A percentile compares a stretch with the other conserved stretches of the same genome.
Conservation (phyloP, 2,888 invertebrate genomes). For the Parnassius smintheus region DNA sequence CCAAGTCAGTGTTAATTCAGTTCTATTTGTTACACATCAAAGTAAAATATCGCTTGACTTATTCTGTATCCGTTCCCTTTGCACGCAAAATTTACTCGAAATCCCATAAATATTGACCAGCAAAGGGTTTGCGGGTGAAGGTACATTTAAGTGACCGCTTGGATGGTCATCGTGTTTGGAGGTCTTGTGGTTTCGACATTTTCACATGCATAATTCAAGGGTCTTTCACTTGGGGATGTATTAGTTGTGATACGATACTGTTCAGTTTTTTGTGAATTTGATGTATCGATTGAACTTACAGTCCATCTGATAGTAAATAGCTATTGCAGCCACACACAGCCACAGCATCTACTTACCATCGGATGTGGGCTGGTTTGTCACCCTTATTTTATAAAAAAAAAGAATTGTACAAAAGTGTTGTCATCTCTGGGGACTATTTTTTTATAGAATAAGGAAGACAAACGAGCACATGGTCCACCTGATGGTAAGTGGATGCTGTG, state of each 20-base stretch:
- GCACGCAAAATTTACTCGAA: conserved; percentile 52
- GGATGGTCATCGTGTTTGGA: conserved; percentile 42
- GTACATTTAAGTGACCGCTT: conserved; percentile 57
- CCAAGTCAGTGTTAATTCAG: not conserved
- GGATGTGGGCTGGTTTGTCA: too few species aligned
- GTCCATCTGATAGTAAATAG: too few species aligned
- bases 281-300: too few species aligned
- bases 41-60: conserved; percentile 17
- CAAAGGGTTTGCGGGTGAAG: conserved; percentile 53
- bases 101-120: conserved; percentile 62
- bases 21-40: not conserved
- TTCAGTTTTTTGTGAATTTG: not conserved
- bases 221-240: conserved; percentile 37
- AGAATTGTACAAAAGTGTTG: too few species aligned
- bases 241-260: conserved; percentile 24
- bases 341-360: too few species aligned
- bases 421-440: too few species aligned
- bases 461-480: too few species aligned
- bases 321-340: too few species aligned
- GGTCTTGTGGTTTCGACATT: conserved; percentile 40
- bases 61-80: conserved; percentile 23
- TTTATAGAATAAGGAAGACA: too few species aligned
- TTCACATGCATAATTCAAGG: conserved; percentile 53
- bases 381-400: too few species aligned
- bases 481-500: too few species aligned